Percentiles rank a stretch among this genome's conserved stretches.
Evolutionary conservation across 2,113 vertebrate genomes (phyloP).

Genomic region (Scolopax mira): DNA sequence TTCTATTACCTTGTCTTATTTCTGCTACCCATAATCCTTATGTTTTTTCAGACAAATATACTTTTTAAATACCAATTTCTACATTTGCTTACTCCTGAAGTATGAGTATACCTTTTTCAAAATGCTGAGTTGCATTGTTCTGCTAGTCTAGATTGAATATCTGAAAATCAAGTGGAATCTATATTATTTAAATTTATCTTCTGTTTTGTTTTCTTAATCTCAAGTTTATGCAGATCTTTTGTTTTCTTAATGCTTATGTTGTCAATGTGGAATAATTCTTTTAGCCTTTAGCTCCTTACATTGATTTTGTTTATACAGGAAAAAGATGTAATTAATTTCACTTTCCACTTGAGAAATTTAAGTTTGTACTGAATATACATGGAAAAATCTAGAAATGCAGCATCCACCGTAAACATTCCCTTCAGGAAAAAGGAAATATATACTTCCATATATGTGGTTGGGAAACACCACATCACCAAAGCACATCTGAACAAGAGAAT

Average conservation of each 20-base stretch:
- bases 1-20: not conserved
- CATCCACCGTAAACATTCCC: fast-evolving
- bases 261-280: not conserved
- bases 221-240: not conserved
- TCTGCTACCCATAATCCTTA: not conserved
- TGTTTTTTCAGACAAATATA: not conserved
- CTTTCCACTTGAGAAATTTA: not conserved
- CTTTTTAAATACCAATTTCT: not conserved
- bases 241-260: not conserved
- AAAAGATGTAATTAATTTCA: not conserved
- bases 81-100: not conserved
- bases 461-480: not conserved
- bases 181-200: not conserved
- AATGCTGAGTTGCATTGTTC: not conserved
- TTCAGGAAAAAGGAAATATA: not conserved
- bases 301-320: not conserved
- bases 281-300: not conserved
- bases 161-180: not conserved
- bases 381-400: not conserved
- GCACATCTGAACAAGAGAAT: not conserved
- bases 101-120: not conserved
- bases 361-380: not conserved
- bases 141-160: not conserved
- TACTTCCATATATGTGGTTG: not conserved
- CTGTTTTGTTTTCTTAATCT: not conserved